A percentile compares a stretch with the other conserved stretches of the same genome.
Conservation (phyloP, 2,888 invertebrate genomes). For the Nematopogon swammerdamellus region DNA sequence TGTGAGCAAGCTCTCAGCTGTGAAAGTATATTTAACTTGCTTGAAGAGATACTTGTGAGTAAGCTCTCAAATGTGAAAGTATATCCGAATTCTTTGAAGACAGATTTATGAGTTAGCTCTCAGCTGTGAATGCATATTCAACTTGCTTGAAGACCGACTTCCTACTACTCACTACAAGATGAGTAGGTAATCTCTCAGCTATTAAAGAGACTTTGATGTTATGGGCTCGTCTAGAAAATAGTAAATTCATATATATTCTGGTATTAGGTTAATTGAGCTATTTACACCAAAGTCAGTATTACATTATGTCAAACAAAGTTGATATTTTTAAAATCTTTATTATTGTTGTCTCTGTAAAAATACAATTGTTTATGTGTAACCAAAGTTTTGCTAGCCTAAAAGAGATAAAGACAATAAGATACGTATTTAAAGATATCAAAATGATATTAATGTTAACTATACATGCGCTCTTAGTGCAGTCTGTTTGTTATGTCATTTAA, state of each 20-base stretch:
- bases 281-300: conserved; percentile 58
- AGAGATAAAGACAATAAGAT: not conserved
- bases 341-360: not conserved
- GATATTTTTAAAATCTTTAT: not conserved
- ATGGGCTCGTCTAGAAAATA: not conserved
- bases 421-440: not conserved
- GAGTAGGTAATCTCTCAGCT: too few relatives aligned
- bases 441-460: not conserved
- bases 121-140: too few relatives aligned
- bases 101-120: too few relatives aligned
- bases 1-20: too few relatives aligned
- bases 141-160: too few relatives aligned
- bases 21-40: too few relatives aligned
- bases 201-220: not conserved
- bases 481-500: not conserved
- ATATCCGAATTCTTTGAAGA: too few relatives aligned
- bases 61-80: too few relatives aligned
- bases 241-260: not conserved
- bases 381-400: not conserved
- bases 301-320: conserved; percentile 10
- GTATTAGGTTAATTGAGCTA: conserved; percentile 51
- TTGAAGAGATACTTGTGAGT: too few relatives aligned
- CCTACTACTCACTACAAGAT: too few relatives aligned
- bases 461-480: not conserved
- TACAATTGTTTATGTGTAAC: not conserved